phyloP scores from a whole-genome alignment of 2,888 invertebrate genomes.

The Eubasilissa splendida region DNA sequence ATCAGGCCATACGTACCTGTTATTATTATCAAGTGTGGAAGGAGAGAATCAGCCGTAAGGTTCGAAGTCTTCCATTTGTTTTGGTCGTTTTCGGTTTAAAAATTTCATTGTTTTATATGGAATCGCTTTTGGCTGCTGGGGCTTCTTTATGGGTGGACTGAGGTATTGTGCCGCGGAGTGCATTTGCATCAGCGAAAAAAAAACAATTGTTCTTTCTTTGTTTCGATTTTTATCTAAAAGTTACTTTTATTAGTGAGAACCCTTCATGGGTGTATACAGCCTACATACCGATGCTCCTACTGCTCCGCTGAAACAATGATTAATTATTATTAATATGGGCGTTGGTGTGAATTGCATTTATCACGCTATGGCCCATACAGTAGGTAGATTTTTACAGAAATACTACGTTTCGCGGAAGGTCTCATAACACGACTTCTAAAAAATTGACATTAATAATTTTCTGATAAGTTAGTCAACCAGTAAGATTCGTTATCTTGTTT shows the following conservation, averaged over 20 bases:
- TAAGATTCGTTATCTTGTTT: no score
- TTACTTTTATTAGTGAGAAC: constrained; percentile 25
- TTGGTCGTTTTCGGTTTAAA: constrained; percentile 45
- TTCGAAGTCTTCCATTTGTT: constrained; percentile 42
- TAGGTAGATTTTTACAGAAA: no score
- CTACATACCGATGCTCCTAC: no score
- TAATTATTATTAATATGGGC: no score
- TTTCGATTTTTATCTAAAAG: constrained; percentile 22
- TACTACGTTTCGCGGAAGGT: no score
- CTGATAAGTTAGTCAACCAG: no score
- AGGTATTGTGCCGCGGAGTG: constrained; percentile 43
- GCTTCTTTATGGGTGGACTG: constrained; percentile 41
- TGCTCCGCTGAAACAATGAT: no score
- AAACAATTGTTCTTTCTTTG: constrained; percentile 37
- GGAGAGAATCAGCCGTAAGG: constrained; percentile 50
- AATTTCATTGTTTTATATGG: constrained; percentile 53
- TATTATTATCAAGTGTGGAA: constrained; percentile 36
- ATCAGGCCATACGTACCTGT: constrained; percentile 43
- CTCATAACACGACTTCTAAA: no score
- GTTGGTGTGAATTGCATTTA: no score
- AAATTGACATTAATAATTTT: no score
- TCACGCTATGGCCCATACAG: no score
- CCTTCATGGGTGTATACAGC: neutral
- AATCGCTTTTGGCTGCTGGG: constrained; percentile 53
- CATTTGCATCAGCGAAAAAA: constrained; percentile 28